These are phyloP conservation scores for Parus major DNA, from an alignment of 2,113 vertebrate genomes.

Conservation along the genomic window DNA sequence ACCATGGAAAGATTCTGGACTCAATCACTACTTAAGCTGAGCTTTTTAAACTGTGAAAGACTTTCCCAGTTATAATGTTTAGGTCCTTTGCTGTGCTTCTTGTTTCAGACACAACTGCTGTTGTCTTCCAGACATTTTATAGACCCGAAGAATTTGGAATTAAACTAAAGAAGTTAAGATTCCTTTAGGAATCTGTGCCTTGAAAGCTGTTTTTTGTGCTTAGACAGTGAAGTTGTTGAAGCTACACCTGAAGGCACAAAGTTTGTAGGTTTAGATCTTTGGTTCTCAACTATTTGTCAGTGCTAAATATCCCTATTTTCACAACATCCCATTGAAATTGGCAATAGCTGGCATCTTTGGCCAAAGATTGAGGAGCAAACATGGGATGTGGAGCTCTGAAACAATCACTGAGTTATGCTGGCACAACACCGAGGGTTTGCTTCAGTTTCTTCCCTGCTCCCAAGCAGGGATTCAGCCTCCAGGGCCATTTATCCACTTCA, in stretches of 20 bases:
- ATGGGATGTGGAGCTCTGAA: not conserved
- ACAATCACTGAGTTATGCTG: not conserved
- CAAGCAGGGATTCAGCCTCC: not conserved
- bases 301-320: not conserved
- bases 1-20: not conserved
- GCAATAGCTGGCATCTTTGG: not conserved
- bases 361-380: not conserved
- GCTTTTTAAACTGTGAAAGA: not conserved
- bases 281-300: not conserved
- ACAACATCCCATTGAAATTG: not conserved
- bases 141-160: not conserved
- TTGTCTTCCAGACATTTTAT: not conserved
- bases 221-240: not conserved
- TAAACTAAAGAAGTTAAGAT: not conserved
- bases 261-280: not conserved
- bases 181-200: not conserved
- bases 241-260: fast-evolving
- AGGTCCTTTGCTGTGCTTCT: not conserved
- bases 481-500: not conserved
- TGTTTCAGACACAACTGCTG: not conserved
- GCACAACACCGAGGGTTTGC: not conserved
- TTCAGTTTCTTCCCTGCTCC: not conserved
- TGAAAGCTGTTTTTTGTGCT: not conserved
- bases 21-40: not conserved
- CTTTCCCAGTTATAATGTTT: not conserved